Percentiles rank a stretch among this genome's conserved stretches.
phyloP scores from a whole-genome alignment of 2,888 invertebrate genomes.

The Ceramica pisi region DNA sequence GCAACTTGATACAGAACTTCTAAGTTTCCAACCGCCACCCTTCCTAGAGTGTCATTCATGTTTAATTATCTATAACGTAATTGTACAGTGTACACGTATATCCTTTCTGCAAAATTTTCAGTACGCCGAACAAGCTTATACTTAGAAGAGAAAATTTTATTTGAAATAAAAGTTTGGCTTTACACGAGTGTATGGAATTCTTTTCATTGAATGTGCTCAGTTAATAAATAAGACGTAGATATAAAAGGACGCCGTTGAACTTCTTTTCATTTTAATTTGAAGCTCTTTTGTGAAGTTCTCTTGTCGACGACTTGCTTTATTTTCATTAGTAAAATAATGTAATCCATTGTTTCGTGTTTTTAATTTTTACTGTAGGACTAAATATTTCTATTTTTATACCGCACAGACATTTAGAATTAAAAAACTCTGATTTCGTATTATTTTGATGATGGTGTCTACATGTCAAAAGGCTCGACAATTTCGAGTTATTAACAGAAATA shows the following conservation, averaged over 20 bases:
- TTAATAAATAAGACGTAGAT: constrained; percentile 39
- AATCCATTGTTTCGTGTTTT: constrained; percentile 50
- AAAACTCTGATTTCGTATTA: not conserved
- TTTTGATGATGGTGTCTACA: not conserved
- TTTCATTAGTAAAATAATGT: constrained; percentile 50
- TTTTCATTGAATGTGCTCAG: constrained; percentile 35
- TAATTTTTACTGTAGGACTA: constrained; percentile 17
- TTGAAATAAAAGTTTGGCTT: constrained; percentile 41
- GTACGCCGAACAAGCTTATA: constrained; percentile 32
- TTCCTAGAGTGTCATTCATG: constrained; percentile 55
- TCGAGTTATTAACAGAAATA: constrained; percentile 21
- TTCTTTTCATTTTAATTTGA: constrained; percentile 39
- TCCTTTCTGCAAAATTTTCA: constrained; percentile 31
- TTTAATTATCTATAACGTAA: constrained; percentile 62
- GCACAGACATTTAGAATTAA: constrained; percentile 7
- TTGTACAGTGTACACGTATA: constrained; percentile 46
- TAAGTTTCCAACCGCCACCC: constrained; percentile 57
- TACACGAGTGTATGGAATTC: constrained; percentile 20
- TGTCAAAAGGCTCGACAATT: constrained; percentile 12
- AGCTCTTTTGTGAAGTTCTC: constrained; percentile 46
- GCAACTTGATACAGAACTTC: constrained; percentile 57
- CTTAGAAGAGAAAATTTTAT: constrained; percentile 39
- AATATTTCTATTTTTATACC: constrained; percentile 9
- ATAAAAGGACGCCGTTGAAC: constrained; percentile 38
- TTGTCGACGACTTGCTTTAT: constrained; percentile 51